Conservation (phyloP, 2,797 vertebrate species). For the Otolemur crassicaudatus region DNA sequence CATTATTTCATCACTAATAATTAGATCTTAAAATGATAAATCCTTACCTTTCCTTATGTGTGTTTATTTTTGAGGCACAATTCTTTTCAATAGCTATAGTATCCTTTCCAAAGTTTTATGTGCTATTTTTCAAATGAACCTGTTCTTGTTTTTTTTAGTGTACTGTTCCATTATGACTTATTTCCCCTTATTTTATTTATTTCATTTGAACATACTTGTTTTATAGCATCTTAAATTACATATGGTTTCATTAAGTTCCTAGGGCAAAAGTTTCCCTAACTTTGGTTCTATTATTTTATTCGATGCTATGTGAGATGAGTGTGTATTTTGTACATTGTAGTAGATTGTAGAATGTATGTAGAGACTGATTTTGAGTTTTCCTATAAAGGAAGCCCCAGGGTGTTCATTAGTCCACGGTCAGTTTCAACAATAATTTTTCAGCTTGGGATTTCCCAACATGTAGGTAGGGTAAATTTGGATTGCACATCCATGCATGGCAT, state of each 20-base stretch:
- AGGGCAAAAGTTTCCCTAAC: background rate
- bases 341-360: background rate
- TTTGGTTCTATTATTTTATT: background rate
- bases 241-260: background rate
- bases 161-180: background rate
- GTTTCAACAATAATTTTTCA: background rate
- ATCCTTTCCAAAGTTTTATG: slow-evolving; percentile 7
- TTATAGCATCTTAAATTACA: background rate
- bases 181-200: slow-evolving; percentile 18
- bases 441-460: background rate
- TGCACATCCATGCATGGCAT: background rate
- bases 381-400: background rate
- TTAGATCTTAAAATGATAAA: slow-evolving; percentile 25
- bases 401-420: background rate
- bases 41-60: background rate
- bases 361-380: background rate
- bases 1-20: background rate
- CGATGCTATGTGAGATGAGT: background rate
- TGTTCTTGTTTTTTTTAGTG: background rate
- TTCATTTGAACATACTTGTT: slow-evolving; percentile 11
- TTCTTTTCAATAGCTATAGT: background rate
- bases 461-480: background rate
- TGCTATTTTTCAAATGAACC: background rate
- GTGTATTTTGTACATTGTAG: background rate
- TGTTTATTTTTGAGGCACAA: background rate